These are phyloP conservation scores for Rhea pennata DNA, from an alignment of 2,113 vertebrate species.

Conservation along the genomic window DNA sequence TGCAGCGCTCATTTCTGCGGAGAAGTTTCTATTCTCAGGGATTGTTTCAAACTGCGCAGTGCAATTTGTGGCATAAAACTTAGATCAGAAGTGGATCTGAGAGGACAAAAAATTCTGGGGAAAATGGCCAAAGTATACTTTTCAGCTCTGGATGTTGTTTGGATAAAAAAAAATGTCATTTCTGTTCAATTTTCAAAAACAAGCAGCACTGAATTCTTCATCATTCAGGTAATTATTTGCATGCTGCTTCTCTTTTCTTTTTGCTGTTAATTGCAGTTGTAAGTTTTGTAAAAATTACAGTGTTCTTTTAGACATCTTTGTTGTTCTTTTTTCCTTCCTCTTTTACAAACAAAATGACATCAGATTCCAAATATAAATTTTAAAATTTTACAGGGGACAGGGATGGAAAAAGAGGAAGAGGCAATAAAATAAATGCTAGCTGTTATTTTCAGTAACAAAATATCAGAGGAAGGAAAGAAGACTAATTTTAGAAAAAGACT, in stretches of 20 bases:
- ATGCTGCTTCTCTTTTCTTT: neutral
- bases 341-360: slow-evolving; percentile 2
- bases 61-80: neutral
- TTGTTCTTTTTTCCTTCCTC: slow-evolving; percentile 49
- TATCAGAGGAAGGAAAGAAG: neutral
- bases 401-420: neutral
- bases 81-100: neutral
- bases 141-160: neutral
- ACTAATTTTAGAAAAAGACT: neutral
- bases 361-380: slow-evolving; percentile 38
- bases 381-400: slow-evolving; percentile 17
- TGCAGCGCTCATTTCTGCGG: neutral
- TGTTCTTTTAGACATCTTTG: slow-evolving; percentile 50
- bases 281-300: slow-evolving; percentile 13
- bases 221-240: neutral
- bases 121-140: neutral
- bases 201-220: neutral
- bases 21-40: neutral
- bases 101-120: neutral
- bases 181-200: neutral
- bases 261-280: neutral
- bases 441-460: neutral
- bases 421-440: neutral
- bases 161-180: neutral
- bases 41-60: neutral